A percentile compares a stretch with the other conserved stretches of the same genome.
phyloP scores from a whole-genome alignment of 2,888 invertebrate species.

The Harpalus rubripes region DNA sequence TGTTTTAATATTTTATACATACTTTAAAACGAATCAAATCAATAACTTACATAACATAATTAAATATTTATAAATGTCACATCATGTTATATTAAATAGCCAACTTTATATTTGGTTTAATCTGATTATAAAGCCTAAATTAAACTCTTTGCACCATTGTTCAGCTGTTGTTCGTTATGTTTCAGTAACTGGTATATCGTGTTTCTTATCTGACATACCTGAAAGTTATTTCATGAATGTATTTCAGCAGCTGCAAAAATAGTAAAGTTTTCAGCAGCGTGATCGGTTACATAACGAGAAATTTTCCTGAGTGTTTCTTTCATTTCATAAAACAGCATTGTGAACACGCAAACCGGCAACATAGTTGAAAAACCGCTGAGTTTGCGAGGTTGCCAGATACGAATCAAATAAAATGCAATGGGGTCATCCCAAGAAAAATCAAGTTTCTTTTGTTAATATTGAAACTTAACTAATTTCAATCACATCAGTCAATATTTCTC shows the following conservation, averaged over 20 bases:
- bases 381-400: background rate
- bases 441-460: too few relatives aligned
- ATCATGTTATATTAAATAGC: background rate
- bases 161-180: background rate
- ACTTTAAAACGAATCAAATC: conserved; percentile 5
- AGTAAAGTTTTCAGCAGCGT: background rate
- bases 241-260: conserved; percentile 26
- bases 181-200: background rate
- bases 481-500: too few relatives aligned
- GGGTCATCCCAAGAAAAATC: too few relatives aligned
- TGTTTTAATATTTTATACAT: too few relatives aligned
- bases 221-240: conserved; percentile 18
- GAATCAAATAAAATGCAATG: too few relatives aligned
- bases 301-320: conserved; percentile 34
- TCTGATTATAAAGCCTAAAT: background rate
- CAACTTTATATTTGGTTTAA: background rate
- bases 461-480: too few relatives aligned
- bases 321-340: conserved; percentile 30
- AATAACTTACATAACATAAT: conserved; percentile 2
- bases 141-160: background rate
- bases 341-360: conserved; percentile 12
- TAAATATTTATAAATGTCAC: conserved; percentile 9
- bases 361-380: conserved; percentile 7
- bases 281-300: conserved; percentile 21
- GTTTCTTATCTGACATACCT: background rate